These are phyloP conservation scores for Epinephelus lanceolatus DNA, from an alignment of 2,113 vertebrate species.

Conservation along the genomic window DNA sequence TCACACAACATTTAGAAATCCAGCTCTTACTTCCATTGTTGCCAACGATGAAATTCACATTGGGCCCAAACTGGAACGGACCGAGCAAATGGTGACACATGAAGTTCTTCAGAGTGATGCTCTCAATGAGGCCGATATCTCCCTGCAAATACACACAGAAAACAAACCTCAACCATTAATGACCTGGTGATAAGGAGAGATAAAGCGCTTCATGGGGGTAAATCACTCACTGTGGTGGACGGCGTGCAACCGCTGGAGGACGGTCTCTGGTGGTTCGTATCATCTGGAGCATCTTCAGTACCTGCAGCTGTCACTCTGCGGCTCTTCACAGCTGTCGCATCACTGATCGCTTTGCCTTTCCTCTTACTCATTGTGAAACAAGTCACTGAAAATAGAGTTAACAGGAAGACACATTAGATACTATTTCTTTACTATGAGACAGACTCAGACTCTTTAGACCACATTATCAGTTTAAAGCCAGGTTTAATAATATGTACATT, in stretches of 20 bases:
- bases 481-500: too few species aligned
- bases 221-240: conserved; percentile 40
- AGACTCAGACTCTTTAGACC: background rate
- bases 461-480: too few species aligned
- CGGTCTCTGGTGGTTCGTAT: background rate
- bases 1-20: background rate
- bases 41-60: conserved; percentile 94
- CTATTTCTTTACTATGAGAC: background rate
- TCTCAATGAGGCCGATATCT: conserved; percentile 93
- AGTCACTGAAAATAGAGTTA: conserved; percentile 23
- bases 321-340: conserved; percentile 35
- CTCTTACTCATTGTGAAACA: conserved; percentile 66
- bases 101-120: conserved; percentile 92
- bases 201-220: background rate
- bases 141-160: conserved; percentile 56
- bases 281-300: conserved; percentile 4
- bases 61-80: conserved; percentile 92
- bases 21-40: conserved; percentile 93
- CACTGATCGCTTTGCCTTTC: conserved; percentile 19
- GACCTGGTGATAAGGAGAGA: background rate
- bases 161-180: background rate
- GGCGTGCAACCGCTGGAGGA: background rate
- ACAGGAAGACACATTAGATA: background rate
- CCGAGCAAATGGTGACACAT: conserved; percentile 93
- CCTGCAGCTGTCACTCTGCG: background rate